These are phyloP conservation scores for Leucophora obtusa DNA, from an alignment of 2,888 invertebrate species.

Conservation along the genomic window DNA sequence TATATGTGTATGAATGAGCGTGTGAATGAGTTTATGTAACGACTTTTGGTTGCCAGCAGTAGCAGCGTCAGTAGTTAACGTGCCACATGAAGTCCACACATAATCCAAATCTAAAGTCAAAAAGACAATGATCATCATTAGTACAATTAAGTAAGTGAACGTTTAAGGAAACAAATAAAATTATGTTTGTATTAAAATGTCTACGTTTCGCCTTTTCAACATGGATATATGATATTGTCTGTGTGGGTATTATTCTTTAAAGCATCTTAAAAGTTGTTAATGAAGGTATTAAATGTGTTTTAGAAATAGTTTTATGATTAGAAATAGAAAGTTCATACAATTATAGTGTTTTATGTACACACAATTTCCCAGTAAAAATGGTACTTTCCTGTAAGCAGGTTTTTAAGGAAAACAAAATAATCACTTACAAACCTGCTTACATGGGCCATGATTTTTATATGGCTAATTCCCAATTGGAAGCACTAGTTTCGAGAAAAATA, in stretches of 20 bases:
- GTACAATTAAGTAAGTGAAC: constrained; percentile 50
- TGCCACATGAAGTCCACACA: constrained; percentile 70
- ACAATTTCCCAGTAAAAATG: too few relatives aligned
- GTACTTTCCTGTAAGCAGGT: too few relatives aligned
- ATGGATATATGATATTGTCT: neutral
- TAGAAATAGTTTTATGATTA: constrained; percentile 7
- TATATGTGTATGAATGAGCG: constrained; percentile 65
- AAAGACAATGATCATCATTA: constrained; percentile 69
- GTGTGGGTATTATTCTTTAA: neutral
- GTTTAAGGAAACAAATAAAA: constrained; percentile 39
- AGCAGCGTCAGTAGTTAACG: constrained; percentile 42
- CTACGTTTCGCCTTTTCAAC: constrained; percentile 5
- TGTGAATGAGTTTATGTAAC: constrained; percentile 67
- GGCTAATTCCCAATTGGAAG: too few relatives aligned
- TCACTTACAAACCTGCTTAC: too few relatives aligned
- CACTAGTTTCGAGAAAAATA: too few relatives aligned
- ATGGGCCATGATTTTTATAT: too few relatives aligned
- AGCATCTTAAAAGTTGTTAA: constrained; percentile 26
- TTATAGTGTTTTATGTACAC: too few relatives aligned
- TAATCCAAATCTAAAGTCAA: constrained; percentile 71
- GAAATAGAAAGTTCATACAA: too few relatives aligned
- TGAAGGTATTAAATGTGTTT: constrained; percentile 26
- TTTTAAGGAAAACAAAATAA: too few relatives aligned
- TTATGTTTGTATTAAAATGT: constrained; percentile 14
- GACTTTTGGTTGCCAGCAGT: constrained; percentile 68